Evolutionary conservation across 2,113 vertebrate species (phyloP).

Genomic region (Odontesthes bonariensis): DNA sequence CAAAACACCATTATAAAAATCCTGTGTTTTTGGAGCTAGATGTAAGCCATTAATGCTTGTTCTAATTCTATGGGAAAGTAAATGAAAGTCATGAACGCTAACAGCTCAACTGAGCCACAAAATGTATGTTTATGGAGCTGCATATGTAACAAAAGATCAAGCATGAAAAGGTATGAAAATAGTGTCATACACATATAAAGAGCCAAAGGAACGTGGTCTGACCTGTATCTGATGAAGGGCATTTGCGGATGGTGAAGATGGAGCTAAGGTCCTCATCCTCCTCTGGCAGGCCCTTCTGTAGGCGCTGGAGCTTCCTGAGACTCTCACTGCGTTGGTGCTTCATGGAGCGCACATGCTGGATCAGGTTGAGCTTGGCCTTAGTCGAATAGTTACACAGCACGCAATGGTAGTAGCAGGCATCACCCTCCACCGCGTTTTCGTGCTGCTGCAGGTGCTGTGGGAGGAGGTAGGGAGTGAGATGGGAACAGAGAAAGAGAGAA

Average conservation of each 20-base stretch:
- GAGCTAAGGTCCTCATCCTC: constrained; percentile 93
- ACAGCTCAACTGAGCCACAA: neutral
- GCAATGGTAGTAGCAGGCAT: constrained; percentile 97
- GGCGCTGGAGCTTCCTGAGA: constrained; percentile 93
- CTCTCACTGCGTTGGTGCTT: constrained; percentile 98
- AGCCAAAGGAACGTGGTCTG: constrained; percentile 68
- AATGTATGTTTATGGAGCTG: constrained; percentile 4
- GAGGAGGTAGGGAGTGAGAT: constrained; percentile 47
- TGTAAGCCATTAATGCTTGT: neutral
- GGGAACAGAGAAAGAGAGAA: constrained; percentile 33
- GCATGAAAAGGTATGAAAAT: neutral
- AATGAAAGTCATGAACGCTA: neutral
- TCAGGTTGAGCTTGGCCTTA: constrained; percentile 99
- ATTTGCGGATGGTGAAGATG: constrained; percentile 97
- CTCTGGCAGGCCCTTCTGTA: constrained; percentile 96
- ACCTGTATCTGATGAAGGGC: constrained; percentile 91
- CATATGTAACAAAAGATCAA: constrained; percentile 1
- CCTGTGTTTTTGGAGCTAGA: neutral
- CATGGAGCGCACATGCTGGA: constrained; percentile 98
- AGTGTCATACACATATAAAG: constrained; percentile 2
- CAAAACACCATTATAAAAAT: neutral
- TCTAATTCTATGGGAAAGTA: neutral
- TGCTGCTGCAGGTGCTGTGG: constrained; percentile 97
- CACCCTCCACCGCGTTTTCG: constrained; percentile 92
- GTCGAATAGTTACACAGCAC: constrained; percentile 97